These are phyloP conservation scores for Crotalus helleri DNA, from an alignment of 2,113 vertebrate genomes.

Conservation along the genomic window DNA sequence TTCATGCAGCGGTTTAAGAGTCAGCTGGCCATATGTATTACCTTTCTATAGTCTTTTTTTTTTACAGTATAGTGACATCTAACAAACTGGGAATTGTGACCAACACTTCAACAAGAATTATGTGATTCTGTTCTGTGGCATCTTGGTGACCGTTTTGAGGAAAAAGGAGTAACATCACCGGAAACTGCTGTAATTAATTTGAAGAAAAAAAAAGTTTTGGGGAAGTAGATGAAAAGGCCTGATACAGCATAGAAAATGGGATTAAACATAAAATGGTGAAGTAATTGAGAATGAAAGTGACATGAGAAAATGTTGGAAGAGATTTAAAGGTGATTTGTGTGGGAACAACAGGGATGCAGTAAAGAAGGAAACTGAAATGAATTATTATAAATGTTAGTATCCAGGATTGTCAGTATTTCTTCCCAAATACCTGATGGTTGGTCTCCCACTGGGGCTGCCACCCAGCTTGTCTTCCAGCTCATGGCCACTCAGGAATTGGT, in stretches of 20 bases:
- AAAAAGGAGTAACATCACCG: background rate
- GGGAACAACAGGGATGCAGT: too few relatives aligned
- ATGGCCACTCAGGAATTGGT: constrained; percentile 86
- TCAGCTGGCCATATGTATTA: background rate
- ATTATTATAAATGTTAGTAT: too few relatives aligned
- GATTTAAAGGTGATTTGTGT: too few relatives aligned
- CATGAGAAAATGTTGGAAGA: background rate
- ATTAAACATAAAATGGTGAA: background rate
- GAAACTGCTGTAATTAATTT: background rate
- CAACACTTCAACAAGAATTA: background rate
- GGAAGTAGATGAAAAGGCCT: background rate
- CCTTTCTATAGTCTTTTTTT: background rate
- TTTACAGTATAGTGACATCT: background rate
- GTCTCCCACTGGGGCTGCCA: constrained; percentile 65
- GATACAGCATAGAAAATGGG: background rate
- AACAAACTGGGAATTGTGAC: background rate
- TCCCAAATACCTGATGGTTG: constrained; percentile 78
- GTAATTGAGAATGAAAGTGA: background rate
- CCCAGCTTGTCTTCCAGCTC: constrained; percentile 80
- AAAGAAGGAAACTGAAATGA: too few relatives aligned
- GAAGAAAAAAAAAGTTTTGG: too few relatives aligned
- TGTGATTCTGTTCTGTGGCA: background rate
- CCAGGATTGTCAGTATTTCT: too few relatives aligned
- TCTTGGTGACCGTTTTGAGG: background rate
- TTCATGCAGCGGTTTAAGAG: background rate